A percentile compares a stretch with the other conserved stretches of the same genome.
phyloP scores from a whole-genome alignment of 2,888 invertebrate species.

The Scelioninae gen. 2 region DNA sequence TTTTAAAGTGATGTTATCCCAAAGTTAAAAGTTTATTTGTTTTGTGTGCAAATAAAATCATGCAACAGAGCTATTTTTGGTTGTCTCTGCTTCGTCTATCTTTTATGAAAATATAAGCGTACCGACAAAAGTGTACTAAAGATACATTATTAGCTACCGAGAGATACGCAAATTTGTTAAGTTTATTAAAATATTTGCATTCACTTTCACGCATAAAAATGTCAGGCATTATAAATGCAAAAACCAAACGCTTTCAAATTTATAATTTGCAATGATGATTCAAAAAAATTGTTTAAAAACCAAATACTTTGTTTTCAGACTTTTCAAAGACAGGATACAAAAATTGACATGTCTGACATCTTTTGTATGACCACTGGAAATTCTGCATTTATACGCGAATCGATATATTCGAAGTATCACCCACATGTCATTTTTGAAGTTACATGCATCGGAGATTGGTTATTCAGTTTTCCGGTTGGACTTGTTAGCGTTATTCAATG shows the following conservation, averaged over 20 bases:
- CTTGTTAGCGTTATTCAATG: conserved; percentile 26
- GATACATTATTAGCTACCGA: conserved; percentile 12
- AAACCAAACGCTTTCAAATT: no score
- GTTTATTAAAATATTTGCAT: neutral
- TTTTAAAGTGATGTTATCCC: conserved; percentile 45
- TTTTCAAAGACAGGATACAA: neutral
- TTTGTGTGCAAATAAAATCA: conserved; percentile 35
- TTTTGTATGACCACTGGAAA: conserved; percentile 9
- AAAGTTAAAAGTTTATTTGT: conserved; percentile 48
- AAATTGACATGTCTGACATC: conserved; percentile 10
- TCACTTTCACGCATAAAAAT: neutral
- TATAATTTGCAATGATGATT: no score
- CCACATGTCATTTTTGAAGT: conserved; percentile 27
- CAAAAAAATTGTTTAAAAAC: no score
- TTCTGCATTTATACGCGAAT: conserved; percentile 13
- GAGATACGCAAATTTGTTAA: no score
- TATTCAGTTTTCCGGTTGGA: conserved; percentile 14
- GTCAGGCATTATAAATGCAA: no score
- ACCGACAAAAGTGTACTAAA: conserved; percentile 8
- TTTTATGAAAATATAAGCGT: conserved; percentile 29
- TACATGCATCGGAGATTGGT: conserved; percentile 27
- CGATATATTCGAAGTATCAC: conserved; percentile 19
- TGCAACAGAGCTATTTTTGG: conserved; percentile 32
- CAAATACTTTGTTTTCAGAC: no score
- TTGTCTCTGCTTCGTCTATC: conserved; percentile 43